phyloP scores from a whole-genome alignment of 2,113 vertebrate species.

The Chiloscyllium plagiosum region DNA sequence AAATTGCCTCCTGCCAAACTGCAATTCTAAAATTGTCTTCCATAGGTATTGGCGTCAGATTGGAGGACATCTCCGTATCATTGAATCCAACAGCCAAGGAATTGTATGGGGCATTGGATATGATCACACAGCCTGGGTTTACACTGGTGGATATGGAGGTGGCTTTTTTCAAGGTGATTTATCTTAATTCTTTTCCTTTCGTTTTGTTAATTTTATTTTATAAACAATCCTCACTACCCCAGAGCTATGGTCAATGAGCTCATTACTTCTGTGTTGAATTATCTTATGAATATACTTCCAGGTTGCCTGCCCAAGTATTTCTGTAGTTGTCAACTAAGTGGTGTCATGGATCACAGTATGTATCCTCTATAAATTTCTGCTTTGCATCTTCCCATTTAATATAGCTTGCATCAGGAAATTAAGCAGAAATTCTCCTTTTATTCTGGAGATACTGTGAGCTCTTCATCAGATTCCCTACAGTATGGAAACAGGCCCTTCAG shows the following conservation, averaged over 20 bases:
- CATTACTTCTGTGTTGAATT: not conserved
- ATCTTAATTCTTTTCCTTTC: not conserved
- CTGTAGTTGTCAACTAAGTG: not conserved
- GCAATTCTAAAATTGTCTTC: not conserved
- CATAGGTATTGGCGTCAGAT: conserved; percentile 92
- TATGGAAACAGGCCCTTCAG: no score
- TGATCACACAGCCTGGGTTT: conserved; percentile 83
- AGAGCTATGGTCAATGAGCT: not conserved
- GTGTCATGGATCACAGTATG: not conserved
- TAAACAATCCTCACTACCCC: no score
- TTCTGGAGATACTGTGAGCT: no score
- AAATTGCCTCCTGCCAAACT: not conserved
- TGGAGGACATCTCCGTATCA: conserved; percentile 77
- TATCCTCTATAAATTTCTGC: not conserved
- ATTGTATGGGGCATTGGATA: conserved; percentile 89
- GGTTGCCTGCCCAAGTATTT: not conserved
- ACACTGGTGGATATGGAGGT: conserved; percentile 81
- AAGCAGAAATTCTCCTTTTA: not conserved
- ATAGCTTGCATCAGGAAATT: not conserved
- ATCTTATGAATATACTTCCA: not conserved
- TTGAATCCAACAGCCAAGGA: conserved; percentile 76
- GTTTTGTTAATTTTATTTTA: not conserved
- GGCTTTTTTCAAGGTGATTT: conserved; percentile 81
- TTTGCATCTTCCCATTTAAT: not conserved
- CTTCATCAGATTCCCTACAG: no score